Conservation (phyloP, 2,888 invertebrate genomes). For the Agrochola lychnidis region DNA sequence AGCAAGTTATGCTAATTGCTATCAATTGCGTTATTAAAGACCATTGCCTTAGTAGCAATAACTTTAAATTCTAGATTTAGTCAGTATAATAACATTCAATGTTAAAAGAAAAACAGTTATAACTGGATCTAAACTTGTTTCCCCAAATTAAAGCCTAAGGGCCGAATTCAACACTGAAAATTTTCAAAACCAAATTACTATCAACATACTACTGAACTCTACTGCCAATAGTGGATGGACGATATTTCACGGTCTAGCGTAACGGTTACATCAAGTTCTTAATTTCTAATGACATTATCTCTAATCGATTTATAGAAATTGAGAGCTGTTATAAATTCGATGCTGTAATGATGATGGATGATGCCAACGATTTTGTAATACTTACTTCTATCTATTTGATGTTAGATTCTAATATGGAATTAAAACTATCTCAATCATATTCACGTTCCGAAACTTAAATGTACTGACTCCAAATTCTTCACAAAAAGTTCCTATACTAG, state of each 20-base stretch:
- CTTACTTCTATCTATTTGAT: background rate
- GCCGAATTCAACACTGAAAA: background rate
- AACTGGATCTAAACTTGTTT: background rate
- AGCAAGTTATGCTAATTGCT: conserved; percentile 41
- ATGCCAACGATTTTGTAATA: background rate
- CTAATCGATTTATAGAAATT: conserved; percentile 36
- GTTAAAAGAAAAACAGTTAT: background rate
- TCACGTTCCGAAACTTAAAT: background rate
- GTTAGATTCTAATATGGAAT: background rate
- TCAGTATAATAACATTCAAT: background rate
- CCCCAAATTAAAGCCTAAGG: background rate
- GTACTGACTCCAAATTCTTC: background rate
- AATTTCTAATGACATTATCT: background rate
- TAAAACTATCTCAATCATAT: background rate
- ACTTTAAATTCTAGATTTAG: background rate
- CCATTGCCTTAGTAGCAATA: background rate
- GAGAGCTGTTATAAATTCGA: conserved; percentile 1
- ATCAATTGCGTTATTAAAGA: conserved; percentile 19
- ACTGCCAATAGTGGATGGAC: background rate
- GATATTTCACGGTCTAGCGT: background rate
- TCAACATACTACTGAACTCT: background rate
- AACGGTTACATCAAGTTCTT: background rate
- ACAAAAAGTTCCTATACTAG: background rate
- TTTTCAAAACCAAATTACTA: background rate
- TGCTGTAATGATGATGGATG: conserved; percentile 18